Base-by-base conservation (phyloP, 2,797 vertebrate species). In the Florisuga fusca region DNA sequence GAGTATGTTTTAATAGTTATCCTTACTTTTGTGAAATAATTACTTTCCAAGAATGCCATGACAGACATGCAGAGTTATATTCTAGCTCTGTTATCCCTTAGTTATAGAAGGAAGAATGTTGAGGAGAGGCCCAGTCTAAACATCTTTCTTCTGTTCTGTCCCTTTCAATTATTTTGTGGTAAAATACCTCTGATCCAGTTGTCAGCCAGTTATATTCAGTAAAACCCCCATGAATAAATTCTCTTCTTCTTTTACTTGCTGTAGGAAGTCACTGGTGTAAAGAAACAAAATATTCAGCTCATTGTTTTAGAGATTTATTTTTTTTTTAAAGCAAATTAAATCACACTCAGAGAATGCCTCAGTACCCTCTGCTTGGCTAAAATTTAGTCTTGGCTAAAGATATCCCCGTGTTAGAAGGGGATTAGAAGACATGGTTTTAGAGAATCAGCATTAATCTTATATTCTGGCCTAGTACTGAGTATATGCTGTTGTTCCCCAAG, bases 341-440 rank as follows among this genome's bases (percentile, higher is more conserved):
- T 96, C 84, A 91, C 16, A 68, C 54, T 88, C 25, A 6, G 31
- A 67, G 34, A 18, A n/a, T 95, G 50, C 62, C 58, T 74, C 29
- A 93, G 84, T 75, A 83, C 54, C 38, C 25, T 84, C 79, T 62
- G 38, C 78, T 76, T 84, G n/a, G n/a, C n/a, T n/a, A n/a, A n/a
- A n/a, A n/a, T n/a, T n/a, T n/a, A n/a, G 50, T 89, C 84, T 55
- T 84, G 78, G 67, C 17, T 81, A 78, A 87, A 93, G 83, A 45
- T 80, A 79, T 89, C 87, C 51, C 69, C 93, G 8, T 94, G 26
- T 92, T n/a, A n/a, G n/a, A n/a, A n/a, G n/a, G n/a, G n/a, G 54
- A 46, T 84, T 95, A 89, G 75, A 87, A 93, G 80, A 95, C 85
- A 41, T 94, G 64, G 46, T 61, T 97, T 95, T 95, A 82, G 80